These are phyloP conservation scores for Pseudococcus jackbeardsleyi DNA, from an alignment of 2,888 invertebrate species.

Conservation along the genomic window DNA sequence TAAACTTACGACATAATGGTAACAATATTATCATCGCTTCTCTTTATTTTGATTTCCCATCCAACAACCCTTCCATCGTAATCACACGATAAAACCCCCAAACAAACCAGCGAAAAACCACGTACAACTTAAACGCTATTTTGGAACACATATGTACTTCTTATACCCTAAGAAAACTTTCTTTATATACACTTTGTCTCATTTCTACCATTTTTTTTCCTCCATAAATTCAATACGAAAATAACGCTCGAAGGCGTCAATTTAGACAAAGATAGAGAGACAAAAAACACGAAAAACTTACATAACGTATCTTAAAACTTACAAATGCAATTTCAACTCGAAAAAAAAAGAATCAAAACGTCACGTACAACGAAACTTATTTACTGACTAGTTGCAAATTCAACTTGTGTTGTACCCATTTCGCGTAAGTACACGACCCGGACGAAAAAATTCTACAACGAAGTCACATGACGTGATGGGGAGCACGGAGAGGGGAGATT, in stretches of 20 bases:
- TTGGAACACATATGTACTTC: constrained; percentile 13
- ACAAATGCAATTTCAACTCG: constrained; percentile 14
- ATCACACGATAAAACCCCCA: neutral
- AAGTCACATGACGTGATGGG: neutral
- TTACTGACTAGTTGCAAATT: constrained; percentile 30
- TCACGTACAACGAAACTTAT: constrained; percentile 24
- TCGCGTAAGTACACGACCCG: neutral
- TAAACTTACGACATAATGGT: constrained; percentile 19
- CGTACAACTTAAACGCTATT: neutral
- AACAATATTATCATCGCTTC: neutral
- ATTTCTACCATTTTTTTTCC: neutral
- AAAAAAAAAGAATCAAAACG: constrained; percentile 11
- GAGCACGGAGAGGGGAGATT: neutral
- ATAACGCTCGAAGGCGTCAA: neutral
- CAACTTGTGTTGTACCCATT: neutral
- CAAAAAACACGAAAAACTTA: neutral
- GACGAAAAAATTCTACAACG: neutral
- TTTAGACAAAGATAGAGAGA: neutral
- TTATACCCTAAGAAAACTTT: neutral
- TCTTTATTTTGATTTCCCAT: neutral
- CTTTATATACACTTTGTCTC: neutral
- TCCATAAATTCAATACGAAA: neutral
- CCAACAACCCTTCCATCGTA: neutral
- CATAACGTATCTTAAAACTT: neutral
- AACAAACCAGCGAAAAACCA: neutral